These are phyloP conservation scores for Arion vulgaris DNA, from an alignment of 1,140 invertebrate genomes.

Conservation along the genomic window DNA sequence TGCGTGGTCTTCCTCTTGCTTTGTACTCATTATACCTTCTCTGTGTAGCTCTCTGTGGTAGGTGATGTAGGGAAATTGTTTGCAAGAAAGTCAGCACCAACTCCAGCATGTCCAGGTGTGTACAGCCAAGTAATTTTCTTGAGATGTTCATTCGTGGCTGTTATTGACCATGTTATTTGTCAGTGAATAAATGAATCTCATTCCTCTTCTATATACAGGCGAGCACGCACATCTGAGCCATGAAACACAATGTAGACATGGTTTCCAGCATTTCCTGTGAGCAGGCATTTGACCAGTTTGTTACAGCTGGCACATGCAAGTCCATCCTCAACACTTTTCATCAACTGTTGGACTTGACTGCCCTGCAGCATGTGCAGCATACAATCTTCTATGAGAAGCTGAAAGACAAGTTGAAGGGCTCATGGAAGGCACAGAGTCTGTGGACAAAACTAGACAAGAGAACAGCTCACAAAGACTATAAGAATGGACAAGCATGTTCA, in stretches of 20 bases:
- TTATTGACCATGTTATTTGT: no score
- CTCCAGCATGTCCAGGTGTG: no score
- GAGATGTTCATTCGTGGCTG: no score
- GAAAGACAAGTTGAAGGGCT: constrained; percentile 79
- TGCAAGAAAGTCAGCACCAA: no score
- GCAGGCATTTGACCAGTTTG: constrained; percentile 89
- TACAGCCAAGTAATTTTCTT: no score
- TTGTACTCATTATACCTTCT: no score
- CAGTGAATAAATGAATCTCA: no score
- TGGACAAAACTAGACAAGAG: constrained; percentile 97
- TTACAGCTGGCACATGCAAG: constrained; percentile 90
- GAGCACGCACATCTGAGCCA: neutral
- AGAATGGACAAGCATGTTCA: constrained; percentile 86
- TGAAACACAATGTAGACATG: constrained; percentile 44
- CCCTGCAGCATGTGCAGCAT: constrained; percentile 84
- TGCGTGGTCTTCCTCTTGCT: no score
- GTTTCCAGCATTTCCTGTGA: constrained; percentile 45
- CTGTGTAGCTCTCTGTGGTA: no score
- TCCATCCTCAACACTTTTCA: constrained; percentile 85
- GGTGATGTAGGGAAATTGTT: no score
- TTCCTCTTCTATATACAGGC: constrained; percentile 1
- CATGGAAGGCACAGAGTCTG: constrained; percentile 95
- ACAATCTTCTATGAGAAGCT: constrained; percentile 74
- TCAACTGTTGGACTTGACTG: constrained; percentile 61
- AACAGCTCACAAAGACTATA: constrained; percentile 92